Conservation (phyloP, 2,888 invertebrate genomes). For the Scaptomyza tumidula region DNA sequence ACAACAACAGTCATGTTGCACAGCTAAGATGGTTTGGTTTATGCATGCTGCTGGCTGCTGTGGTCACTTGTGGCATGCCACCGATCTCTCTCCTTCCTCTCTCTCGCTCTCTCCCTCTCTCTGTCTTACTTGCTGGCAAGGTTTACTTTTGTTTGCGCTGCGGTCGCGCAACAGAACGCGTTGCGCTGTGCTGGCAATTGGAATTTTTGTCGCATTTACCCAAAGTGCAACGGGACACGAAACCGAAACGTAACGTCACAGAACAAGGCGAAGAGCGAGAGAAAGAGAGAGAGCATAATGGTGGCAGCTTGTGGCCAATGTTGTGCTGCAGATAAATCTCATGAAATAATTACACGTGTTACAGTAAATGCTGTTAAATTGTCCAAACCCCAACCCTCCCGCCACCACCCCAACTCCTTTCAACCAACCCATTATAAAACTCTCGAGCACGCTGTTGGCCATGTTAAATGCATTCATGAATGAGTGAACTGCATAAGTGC, state of each 20-base stretch:
- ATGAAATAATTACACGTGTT: constrained; percentile 84
- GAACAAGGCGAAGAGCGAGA: background rate
- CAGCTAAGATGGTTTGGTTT: constrained; percentile 69
- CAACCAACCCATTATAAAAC: constrained; percentile 2
- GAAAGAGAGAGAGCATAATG: background rate
- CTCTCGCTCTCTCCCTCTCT: background rate
- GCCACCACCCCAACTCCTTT: background rate
- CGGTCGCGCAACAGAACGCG: constrained; percentile 39
- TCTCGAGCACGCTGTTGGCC: constrained; percentile 24
- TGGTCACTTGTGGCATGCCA: constrained; percentile 80
- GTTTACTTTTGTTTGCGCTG: constrained; percentile 67
- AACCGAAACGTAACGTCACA: constrained; percentile 9
- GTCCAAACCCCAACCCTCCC: constrained; percentile 37
- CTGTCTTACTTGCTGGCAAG: constrained; percentile 1
- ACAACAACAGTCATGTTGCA: background rate
- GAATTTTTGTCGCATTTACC: constrained; percentile 84
- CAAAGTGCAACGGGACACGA: constrained; percentile 68
- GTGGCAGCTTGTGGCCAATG: constrained; percentile 69
- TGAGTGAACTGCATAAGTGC: constrained; percentile 74
- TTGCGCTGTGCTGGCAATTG: constrained; percentile 68
- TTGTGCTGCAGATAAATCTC: constrained; percentile 83
- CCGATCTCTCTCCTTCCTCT: background rate
- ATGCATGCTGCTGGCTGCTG: constrained; percentile 56
- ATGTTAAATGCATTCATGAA: constrained; percentile 80
- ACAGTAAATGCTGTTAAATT: constrained; percentile 83